phyloP scores from a whole-genome alignment of 1,140 invertebrate species.

The Steinernema khuongi region DNA sequence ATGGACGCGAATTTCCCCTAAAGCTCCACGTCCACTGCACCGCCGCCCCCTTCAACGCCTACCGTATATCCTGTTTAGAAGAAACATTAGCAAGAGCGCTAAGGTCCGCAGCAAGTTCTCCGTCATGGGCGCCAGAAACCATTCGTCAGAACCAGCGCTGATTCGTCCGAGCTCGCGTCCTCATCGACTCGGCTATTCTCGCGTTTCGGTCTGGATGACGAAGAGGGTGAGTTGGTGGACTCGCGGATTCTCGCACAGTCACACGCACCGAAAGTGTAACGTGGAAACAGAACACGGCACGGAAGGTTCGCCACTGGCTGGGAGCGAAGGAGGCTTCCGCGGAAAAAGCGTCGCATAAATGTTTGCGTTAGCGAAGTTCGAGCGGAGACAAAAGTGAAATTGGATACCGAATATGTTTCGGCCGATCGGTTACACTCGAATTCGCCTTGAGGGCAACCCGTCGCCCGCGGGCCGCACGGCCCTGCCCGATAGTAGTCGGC shows the following conservation, averaged over 20 bases:
- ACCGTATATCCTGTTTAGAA: not conserved
- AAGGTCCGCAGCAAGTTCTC: not conserved
- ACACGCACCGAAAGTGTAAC: not conserved
- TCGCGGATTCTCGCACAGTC: not conserved
- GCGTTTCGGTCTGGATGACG: not conserved
- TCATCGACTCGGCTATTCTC: not conserved
- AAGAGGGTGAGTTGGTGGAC: not conserved
- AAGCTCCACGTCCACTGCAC: not conserved
- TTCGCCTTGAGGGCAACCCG: not conserved
- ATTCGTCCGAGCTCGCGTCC: not conserved
- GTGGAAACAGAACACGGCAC: not conserved
- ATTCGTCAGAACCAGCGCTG: not conserved
- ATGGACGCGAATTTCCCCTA: not conserved
- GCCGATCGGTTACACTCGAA: constrained; percentile 11
- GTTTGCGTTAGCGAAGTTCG: constrained; percentile 2
- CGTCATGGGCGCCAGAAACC: not conserved
- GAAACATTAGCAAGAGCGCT: not conserved
- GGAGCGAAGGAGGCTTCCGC: not conserved
- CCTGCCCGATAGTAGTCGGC: not conserved
- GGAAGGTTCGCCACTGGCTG: not conserved
- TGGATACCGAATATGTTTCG: constrained; percentile 2
- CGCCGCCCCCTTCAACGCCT: not conserved
- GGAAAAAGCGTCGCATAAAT: constrained; percentile 10
- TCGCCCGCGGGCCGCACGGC: too few relatives aligned
- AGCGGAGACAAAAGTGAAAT: constrained; percentile 1